Evolutionary conservation across 2,797 vertebrate species (phyloP).

Genomic region (Hemitrygon akajei): DNA sequence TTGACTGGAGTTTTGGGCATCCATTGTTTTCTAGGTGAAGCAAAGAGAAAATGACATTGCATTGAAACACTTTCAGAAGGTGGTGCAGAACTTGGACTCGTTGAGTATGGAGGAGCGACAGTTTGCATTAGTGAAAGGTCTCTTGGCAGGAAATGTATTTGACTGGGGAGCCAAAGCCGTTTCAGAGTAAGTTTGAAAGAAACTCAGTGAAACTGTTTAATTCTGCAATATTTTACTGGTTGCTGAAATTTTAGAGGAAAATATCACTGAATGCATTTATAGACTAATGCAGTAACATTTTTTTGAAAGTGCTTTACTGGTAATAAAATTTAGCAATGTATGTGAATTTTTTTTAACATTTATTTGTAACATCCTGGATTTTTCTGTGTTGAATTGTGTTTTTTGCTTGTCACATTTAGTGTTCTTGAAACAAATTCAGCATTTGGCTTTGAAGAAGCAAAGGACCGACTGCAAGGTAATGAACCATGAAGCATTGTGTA

Average conservation of each 20-base stretch:
- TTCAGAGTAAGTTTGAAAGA: slow-evolving; percentile 75
- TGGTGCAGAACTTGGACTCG: slow-evolving; percentile 74
- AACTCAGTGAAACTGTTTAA: background rate
- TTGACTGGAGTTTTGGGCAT: background rate
- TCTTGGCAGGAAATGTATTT: slow-evolving; percentile 93
- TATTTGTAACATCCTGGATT: background rate
- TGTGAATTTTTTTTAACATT: background rate
- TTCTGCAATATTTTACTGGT: background rate
- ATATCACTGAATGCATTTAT: background rate
- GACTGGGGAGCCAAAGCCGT: slow-evolving; percentile 98
- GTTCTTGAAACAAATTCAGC: slow-evolving; percentile 87
- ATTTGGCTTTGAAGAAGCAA: slow-evolving; percentile 92
- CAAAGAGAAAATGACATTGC: slow-evolving; percentile 88
- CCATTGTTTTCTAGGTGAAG: slow-evolving; percentile 69
- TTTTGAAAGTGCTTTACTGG: background rate
- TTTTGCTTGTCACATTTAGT: slow-evolving; percentile 50
- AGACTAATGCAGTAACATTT: too few relatives aligned
- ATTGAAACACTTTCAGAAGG: slow-evolving; percentile 80
- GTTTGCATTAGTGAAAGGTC: slow-evolving; percentile 83
- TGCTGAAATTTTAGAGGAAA: background rate
- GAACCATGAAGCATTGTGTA: background rate
- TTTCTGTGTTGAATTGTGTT: background rate
- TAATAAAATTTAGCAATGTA: background rate
- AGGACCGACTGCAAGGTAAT: slow-evolving; percentile 86
- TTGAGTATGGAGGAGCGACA: slow-evolving; percentile 89